A percentile compares a stretch with the other conserved stretches of the same genome.
These are phyloP conservation scores for Lepus americanus DNA, from an alignment of 2,113 vertebrate species.

Conservation along the genomic window DNA sequence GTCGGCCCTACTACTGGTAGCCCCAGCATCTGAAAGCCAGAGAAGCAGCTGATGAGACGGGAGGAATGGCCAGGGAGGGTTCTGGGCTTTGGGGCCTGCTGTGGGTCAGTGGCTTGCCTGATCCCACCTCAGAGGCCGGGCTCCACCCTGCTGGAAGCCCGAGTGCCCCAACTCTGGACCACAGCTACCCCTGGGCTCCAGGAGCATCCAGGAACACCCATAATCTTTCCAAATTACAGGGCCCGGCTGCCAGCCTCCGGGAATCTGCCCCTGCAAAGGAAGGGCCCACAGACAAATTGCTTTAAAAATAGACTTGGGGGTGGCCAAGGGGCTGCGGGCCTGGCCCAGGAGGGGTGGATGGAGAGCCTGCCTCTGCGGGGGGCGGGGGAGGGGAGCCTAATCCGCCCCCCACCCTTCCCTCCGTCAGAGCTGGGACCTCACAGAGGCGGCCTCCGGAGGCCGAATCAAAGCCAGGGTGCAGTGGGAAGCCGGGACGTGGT, in stretches of 20 bases:
- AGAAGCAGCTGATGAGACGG: neutral
- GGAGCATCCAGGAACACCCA: constrained; percentile 88
- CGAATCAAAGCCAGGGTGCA: neutral
- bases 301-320: constrained; percentile 87
- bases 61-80: neutral
- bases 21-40: neutral
- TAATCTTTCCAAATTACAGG: constrained; percentile 88
- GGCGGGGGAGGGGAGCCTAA: too few species aligned
- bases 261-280: constrained; percentile 62
- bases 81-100: neutral
- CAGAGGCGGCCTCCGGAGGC: neutral
- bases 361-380: neutral
- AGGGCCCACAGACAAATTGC: constrained; percentile 84
- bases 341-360: neutral
- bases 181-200: constrained; percentile 79
- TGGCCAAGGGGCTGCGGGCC: neutral
- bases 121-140: neutral
- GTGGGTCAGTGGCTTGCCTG: neutral
- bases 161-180: constrained; percentile 71
- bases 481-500: neutral
- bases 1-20: neutral
- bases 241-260: constrained; percentile 53
- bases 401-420: neutral
- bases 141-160: constrained; percentile 67
- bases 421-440: neutral